Evolutionary conservation across 2,888 invertebrate genomes (phyloP).

Genomic region (Notodonta dromedarius): DNA sequence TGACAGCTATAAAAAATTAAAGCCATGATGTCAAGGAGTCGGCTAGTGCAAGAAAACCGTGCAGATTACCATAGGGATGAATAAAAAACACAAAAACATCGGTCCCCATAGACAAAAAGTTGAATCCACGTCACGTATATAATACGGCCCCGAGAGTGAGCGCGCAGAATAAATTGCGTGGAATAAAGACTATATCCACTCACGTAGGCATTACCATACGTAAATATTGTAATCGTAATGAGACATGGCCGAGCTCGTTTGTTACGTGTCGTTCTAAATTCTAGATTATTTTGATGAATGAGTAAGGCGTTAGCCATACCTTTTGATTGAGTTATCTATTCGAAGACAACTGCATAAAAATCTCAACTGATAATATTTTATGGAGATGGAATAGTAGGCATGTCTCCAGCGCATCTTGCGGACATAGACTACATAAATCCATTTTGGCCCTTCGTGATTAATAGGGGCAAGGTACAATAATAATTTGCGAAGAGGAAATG

Average conservation of each 20-base stretch:
- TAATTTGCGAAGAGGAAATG: too few relatives aligned
- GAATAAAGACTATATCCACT: constrained; percentile 46
- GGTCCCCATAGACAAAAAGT: constrained; percentile 1
- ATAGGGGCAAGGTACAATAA: too few relatives aligned
- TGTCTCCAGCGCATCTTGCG: too few relatives aligned
- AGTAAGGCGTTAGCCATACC: too few relatives aligned
- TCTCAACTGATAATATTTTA: too few relatives aligned
- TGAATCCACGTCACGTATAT: constrained; percentile 42
- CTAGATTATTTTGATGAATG: background rate
- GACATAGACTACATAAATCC: too few relatives aligned
- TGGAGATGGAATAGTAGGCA: too few relatives aligned
- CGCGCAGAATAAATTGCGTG: constrained; percentile 53
- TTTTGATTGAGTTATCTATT: too few relatives aligned
- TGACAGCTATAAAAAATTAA: too few relatives aligned
- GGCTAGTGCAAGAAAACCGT: background rate
- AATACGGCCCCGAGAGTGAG: constrained; percentile 36
- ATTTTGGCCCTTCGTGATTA: too few relatives aligned
- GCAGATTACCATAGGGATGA: constrained; percentile 6
- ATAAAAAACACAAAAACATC: constrained; percentile 1
- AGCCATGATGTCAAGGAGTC: background rate
- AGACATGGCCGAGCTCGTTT: constrained; percentile 10
- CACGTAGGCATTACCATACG: constrained; percentile 48
- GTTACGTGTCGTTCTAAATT: background rate
- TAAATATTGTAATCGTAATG: constrained; percentile 42
- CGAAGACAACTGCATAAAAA: too few relatives aligned